A percentile compares a stretch with the other conserved stretches of the same genome.
These are phyloP conservation scores for Acronicta alni DNA, from an alignment of 2,888 invertebrate species.

Conservation along the genomic window DNA sequence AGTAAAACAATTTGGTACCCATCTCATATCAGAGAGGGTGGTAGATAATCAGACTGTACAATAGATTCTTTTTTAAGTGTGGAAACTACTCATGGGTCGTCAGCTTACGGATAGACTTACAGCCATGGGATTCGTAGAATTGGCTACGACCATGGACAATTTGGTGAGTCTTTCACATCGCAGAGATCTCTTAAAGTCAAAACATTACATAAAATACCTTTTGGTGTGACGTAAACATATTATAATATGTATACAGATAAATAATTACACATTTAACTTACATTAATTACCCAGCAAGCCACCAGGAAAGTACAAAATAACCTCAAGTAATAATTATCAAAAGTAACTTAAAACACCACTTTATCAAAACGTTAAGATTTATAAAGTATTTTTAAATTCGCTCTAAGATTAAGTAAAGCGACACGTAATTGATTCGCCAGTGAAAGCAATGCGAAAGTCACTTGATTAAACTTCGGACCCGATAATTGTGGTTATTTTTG, in stretches of 20 bases:
- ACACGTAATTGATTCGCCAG: constrained; percentile 64
- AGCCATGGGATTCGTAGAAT: too few relatives aligned
- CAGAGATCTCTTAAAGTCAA: too few relatives aligned
- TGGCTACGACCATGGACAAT: too few relatives aligned
- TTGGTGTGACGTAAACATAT: background rate
- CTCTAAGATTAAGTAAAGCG: constrained; percentile 63
- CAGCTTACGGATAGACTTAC: too few relatives aligned
- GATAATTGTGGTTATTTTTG: constrained; percentile 45
- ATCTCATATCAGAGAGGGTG: too few relatives aligned
- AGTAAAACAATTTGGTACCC: too few relatives aligned
- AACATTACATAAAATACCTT: background rate
- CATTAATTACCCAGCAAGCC: constrained; percentile 44
- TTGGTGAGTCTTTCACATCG: too few relatives aligned
- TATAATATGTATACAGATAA: constrained; percentile 20
- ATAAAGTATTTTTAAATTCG: constrained; percentile 36
- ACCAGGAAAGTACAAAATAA: constrained; percentile 29
- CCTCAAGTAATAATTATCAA: constrained; percentile 21
- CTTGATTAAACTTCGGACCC: constrained; percentile 51
- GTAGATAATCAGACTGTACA: too few relatives aligned
- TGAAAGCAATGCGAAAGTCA: constrained; percentile 66
- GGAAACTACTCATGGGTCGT: too few relatives aligned
- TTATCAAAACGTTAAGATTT: constrained; percentile 29
- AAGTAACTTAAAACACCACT: constrained; percentile 38
- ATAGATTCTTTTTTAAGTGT: too few relatives aligned
- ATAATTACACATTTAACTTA: constrained; percentile 18